Evolutionary conservation across 2,113 vertebrate genomes (phyloP).

Genomic region (Vicugna pacos): DNA sequence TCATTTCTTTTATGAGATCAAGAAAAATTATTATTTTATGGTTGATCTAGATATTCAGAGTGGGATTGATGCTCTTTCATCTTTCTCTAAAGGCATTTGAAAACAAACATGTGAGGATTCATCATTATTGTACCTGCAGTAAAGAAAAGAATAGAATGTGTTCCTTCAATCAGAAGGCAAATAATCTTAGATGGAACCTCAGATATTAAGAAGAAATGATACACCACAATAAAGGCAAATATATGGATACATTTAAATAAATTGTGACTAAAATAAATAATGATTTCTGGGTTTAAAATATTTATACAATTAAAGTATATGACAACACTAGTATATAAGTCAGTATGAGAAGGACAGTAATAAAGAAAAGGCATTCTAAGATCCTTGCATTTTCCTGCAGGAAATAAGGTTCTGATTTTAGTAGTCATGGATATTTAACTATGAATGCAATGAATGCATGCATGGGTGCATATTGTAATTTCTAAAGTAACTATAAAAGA

Average conservation of each 20-base stretch:
- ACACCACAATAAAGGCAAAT: not conserved
- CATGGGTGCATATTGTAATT: not conserved
- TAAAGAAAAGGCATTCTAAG: not conserved
- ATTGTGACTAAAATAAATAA: conserved; percentile 22
- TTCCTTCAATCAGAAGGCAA: not conserved
- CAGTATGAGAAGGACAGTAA: not conserved
- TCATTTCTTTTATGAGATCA: not conserved
- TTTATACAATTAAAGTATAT: not conserved
- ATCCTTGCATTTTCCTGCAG: not conserved
- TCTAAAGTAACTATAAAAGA: not conserved
- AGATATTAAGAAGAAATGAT: not conserved
- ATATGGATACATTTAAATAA: not conserved
- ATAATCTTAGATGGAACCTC: not conserved
- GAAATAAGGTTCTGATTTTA: not conserved
- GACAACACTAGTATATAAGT: not conserved
- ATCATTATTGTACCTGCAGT: not conserved
- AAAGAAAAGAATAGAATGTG: not conserved
- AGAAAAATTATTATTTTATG: not conserved
- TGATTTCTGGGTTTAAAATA: not conserved
- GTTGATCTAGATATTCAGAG: not conserved
- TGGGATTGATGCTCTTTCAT: not conserved
- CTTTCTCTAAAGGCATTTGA: not conserved
- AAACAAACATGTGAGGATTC: not conserved
- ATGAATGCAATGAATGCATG: not conserved
- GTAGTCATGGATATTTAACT: not conserved